These are phyloP conservation scores for Onychomys torridus DNA, from an alignment of 2,797 vertebrate genomes.

Conservation along the genomic window DNA sequence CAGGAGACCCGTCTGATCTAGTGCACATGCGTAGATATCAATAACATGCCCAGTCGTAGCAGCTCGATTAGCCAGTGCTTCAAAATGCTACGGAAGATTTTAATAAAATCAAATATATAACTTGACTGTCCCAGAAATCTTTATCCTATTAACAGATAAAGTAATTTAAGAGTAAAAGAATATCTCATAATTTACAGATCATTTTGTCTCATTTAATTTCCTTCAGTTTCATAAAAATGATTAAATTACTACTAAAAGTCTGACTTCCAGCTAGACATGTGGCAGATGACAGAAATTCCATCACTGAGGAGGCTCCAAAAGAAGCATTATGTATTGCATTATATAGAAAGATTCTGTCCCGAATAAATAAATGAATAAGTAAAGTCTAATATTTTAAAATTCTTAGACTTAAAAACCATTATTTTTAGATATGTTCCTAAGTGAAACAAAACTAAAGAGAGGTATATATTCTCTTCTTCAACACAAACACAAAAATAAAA, in stretches of 20 bases:
- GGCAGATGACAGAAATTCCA: neutral
- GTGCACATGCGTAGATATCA: slow-evolving; percentile 97
- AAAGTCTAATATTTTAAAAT: neutral
- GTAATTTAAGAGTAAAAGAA: slow-evolving; percentile 46
- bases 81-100: slow-evolving; percentile 92
- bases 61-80: slow-evolving; percentile 94
- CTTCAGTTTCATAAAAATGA: slow-evolving; percentile 45
- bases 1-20: slow-evolving; percentile 97
- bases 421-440: slow-evolving; percentile 28
- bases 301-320: neutral
- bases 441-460: slow-evolving; percentile 30
- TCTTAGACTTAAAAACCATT: slow-evolving; percentile 47
- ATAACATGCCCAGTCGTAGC: slow-evolving; percentile 96
- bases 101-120: neutral
- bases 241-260: slow-evolving; percentile 17
- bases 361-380: neutral
- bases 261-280: slow-evolving; percentile 4
- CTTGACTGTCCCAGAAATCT: neutral
- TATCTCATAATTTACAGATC: slow-evolving; percentile 36
- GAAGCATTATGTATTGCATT: neutral
- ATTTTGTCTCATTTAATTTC: slow-evolving; percentile 55
- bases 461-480: slow-evolving; percentile 3
- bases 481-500: neutral
- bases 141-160: slow-evolving; percentile 44
- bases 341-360: neutral